Evolutionary conservation across 2,888 invertebrate genomes (phyloP), one percentile per base, ranked within the genome.

Genomic region (Ariolimax columbianus): DNA sequence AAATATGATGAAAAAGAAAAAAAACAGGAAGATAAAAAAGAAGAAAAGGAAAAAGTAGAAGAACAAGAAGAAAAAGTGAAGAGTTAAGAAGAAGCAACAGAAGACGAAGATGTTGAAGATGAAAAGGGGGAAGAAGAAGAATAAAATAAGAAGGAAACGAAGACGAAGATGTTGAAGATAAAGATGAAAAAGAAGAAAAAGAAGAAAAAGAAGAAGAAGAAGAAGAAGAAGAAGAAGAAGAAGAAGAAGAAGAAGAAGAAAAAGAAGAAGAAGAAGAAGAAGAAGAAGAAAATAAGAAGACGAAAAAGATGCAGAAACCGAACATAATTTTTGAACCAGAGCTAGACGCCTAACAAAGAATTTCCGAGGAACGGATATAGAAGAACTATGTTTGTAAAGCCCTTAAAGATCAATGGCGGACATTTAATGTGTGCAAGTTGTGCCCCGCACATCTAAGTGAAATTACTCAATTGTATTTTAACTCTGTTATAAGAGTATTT

Each of bases 181-280:
- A n/a, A n/a, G n/a, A n/a, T n/a, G n/a, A n/a, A 33, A 47, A 33
- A 77, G 17, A 43, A 19, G n/a, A n/a, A 47, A 33, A 55, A 55
- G n/a, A 23, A 59, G 59, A 78, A 33, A 19, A 38, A 59, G 77
- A 77, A 36, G 43, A 59, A 63, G 55, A 40, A 33, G 55, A 59
- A 55, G 33, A 33, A 59, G 78, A 78, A 36, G 30, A 23, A 77
- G 51, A 51, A 30, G 43, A 51, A 47, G 43, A 77, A 33, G 51
- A 30, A 77, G 77, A 77, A 30, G 43, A 43, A 77, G 23, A 51
- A 33, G 51, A 23, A 43, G 26, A 51, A 33, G 33, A 51, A 43
- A 30, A 77, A 33, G 33, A 51, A 43, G 47, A 77, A 51, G n/a
- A 51, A n/a, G 47, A 51, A 51, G 33, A 33, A 26, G 47, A 47